A percentile compares a stretch with the other conserved stretches of the same genome.
These are phyloP conservation scores for Chiridota heheva DNA, from an alignment of 35 echinoderm and acorn worm genomes.

Conservation along the genomic window DNA sequence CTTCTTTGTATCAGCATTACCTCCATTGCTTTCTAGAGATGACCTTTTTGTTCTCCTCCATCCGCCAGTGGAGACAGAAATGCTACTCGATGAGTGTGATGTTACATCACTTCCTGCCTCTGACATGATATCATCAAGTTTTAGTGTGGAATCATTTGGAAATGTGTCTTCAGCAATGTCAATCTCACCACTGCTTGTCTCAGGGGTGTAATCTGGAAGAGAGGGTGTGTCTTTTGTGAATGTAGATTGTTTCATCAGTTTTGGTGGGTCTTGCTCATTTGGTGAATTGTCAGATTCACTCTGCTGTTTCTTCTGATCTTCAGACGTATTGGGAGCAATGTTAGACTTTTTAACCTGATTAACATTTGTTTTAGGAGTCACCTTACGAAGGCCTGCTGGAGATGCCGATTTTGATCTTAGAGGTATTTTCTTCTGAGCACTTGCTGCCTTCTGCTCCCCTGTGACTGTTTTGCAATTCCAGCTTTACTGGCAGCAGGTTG, in stretches of 20 bases:
- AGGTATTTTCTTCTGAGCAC: conserved; percentile 15
- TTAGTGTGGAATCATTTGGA: background rate
- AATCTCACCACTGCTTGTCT: background rate
- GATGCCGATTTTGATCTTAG: conserved; percentile 26
- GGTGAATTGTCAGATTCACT: no score
- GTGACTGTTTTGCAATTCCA: background rate
- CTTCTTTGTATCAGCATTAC: background rate
- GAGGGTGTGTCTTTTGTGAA: conserved; percentile 98
- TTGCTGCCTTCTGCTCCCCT: conserved; percentile 6
- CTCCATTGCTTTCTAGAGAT: background rate
- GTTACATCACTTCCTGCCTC: conserved; percentile 63
- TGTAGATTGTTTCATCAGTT: conserved; percentile 90
- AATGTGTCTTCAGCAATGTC: background rate
- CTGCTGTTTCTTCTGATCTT: no score
- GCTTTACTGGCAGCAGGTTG: conserved; percentile 18
- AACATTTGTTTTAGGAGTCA: conserved; percentile 14
- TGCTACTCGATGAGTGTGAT: conserved; percentile 39
- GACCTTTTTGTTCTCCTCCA: conserved; percentile 56
- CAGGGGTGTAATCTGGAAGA: conserved; percentile 85
- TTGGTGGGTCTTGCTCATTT: conserved; percentile 52
- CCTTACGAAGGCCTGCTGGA: conserved; percentile 24
- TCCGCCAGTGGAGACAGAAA: conserved; percentile 53
- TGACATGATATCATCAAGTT: conserved; percentile 51
- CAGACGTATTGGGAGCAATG: no score
- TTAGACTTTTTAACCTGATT: no score